These are phyloP conservation scores for Villa cingulata DNA, from an alignment of 2,888 invertebrate species.

Conservation along the genomic window DNA sequence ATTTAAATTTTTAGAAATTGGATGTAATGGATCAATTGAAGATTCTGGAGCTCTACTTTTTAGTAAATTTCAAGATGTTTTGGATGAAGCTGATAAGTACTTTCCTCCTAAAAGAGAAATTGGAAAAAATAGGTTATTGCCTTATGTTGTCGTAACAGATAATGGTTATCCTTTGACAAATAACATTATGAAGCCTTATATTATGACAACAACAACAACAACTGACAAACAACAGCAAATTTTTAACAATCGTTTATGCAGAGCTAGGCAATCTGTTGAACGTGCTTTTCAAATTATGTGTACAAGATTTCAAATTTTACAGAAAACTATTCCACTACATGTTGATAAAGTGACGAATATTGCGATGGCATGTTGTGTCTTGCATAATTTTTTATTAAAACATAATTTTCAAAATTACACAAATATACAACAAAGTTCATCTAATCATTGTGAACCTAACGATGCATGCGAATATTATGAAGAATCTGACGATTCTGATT, in stretches of 20 bases:
- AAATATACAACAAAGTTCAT: neutral
- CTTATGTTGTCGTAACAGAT: neutral
- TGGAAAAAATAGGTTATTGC: neutral
- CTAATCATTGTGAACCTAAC: neutral
- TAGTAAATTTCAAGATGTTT: neutral
- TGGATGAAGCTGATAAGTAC: neutral
- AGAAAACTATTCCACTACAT: constrained; percentile 15
- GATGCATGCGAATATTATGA: neutral
- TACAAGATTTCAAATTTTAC: constrained; percentile 19
- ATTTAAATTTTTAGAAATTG: neutral
- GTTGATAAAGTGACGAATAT: constrained; percentile 12
- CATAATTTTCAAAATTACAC: neutral
- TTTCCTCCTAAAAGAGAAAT: neutral
- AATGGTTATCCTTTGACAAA: neutral
- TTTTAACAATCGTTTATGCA: constrained; percentile 13
- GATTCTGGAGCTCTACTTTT: neutral
- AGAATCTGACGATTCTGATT: neutral
- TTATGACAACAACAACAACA: neutral
- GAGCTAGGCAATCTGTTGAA: constrained; percentile 13
- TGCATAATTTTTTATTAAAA: constrained; percentile 14
- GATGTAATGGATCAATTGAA: neutral
- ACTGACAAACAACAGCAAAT: constrained; percentile 3
- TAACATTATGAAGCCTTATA: neutral
- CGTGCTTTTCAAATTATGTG: constrained; percentile 17
- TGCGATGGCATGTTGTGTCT: constrained; percentile 14